Evolutionary conservation across 1,140 invertebrate species (phyloP), one percentile per base, ranked within the genome.

Genomic region (Calycopis cecrops): DNA sequence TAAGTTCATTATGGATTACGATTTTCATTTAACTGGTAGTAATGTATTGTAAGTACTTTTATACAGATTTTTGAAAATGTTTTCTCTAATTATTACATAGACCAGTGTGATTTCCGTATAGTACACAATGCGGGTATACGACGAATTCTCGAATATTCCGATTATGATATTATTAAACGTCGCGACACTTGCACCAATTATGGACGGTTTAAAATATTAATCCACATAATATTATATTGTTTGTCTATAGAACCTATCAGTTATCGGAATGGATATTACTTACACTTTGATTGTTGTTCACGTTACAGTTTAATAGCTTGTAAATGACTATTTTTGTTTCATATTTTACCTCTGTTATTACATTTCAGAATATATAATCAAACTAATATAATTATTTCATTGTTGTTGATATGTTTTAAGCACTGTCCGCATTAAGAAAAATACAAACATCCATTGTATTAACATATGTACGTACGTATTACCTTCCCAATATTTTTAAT

Each of bases 311-410:
- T 57, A 34, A 63, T 78, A 79, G 76, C 67, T 73, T 76, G 73
- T 74, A 79, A 56, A 54, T 52, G 40, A 28, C 21, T 52, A 42
- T 65, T 56, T 57, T 33, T 54, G 28, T 55, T 57, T 57, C 44
- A 59, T 76, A 78, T 76, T 76, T 74, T 77, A 80, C 66, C 67
- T 76, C 58, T 74, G 74, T 79, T 76, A 73, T 34, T 44, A 67
- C 71, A 78, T 71, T 76, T 71, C 68, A 74, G 76, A 74, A 59
- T 69, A 60, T 71, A 64, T 73, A 68, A 55, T 53, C 28, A 7
- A 28, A 28, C 2, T 28, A 28, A 28, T 28, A 28, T 28, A 28
- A 28, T 28, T 3, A 28, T 28, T 28, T 28, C 2, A 28, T 28
- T 6, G 21, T 28, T 28, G 21, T 28, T 28, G 21, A 28, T 28